Base-by-base conservation (phyloP, 2,797 vertebrate genomes). In the Hozukius guyotensis region DNA sequence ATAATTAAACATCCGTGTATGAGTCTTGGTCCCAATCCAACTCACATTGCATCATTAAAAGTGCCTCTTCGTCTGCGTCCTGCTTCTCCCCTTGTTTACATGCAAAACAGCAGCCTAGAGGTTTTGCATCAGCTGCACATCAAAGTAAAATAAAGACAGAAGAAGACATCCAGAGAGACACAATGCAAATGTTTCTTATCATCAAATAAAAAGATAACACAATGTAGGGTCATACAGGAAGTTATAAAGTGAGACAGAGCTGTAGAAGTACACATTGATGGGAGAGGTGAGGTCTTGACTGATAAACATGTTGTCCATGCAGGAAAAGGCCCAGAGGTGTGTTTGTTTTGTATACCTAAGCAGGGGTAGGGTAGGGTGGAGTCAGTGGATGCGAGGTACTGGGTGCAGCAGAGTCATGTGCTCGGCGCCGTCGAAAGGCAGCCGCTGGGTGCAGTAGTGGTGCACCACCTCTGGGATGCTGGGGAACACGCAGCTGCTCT, bases 331-430 rank as follows among this genome's bases (percentile, higher is more conserved):
- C 71, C 31, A 36, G 79, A 75, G 77, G 80, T 74, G 83, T 60
- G 72, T 79, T 87, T 76, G 68, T 49, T 89, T 81, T 72, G 67
- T 76, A 55, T 42, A 72, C 38, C 27, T 32, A 63, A 67, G 24
- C 7, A 1, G 34, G 61, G 49, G 68, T 24, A 60, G 61, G 49
- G 68, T 24, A 32, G 31, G 63, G 71, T 27, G 69, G 79, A 71
- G 83, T 94, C 90, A 96, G 91, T 95, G 91, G 56, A 88, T 59
- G 29, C 94, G 95, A 82, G 95, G 95, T 68, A 97, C 95, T 0
- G 98, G 98, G 89, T 98, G 94, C 68, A 97, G 96, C 42, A 99
- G 95, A 65, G 96, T 97, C 98, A 99, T 99, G 94, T 98, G 98
- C 46, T 98, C 97, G 0, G 97, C 97, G 1, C 97, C 97, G 20